Base-by-base conservation (phyloP, 2,888 invertebrate genomes). In the Lasioglossum pauxillum region DNA sequence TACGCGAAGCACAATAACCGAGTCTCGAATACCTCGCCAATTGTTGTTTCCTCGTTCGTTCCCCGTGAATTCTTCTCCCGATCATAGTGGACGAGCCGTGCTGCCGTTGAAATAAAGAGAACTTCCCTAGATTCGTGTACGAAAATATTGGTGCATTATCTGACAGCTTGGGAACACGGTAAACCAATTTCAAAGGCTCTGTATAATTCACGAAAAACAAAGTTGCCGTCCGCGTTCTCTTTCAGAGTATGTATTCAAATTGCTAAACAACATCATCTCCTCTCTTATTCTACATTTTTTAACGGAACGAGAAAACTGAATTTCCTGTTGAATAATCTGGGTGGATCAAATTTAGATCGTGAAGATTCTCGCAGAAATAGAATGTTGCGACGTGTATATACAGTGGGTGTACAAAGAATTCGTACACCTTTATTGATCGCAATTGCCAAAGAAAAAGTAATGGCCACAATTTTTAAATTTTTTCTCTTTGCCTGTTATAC, bases 121-220 rank as follows among this genome's bases (percentile, higher is more conserved):
- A 23, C 4, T 57, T 60, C n/a, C n/a, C 12, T n/a, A n/a, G 60
- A 10, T 60, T 60, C 8, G 64, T 64, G 64, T 64, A 31, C 31
- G 64, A 64, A 64, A 64, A 64, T 64, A 64, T 64, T 64, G 64
- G 27, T 64, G 19, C 64, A 64, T 64, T 64, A 64, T 14, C 64
- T 31, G 31, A 27, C 64, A 31, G 27, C 64, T 31, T 27, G 16
- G 14, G 16, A 19, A 64, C 64, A 64, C 5, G 64, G 19, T 64
- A 64, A 64, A 64, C 16, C 64, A 64, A 64, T 64, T 64, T 31
- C 31, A 2, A 64, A 31, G 31, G 31, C 16, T 64, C 16, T 16
- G 31, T 64, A 27, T 64, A 31, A 64, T 3, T 16, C 16, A 4
- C 49, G 5, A 12, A 12, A 60, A 60, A n/a, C 10, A 12, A 60